Percentiles rank a stretch among this genome's conserved stretches.
Evolutionary conservation across 2,797 vertebrate genomes (phyloP).

Genomic region (Diglossa cyanea): DNA sequence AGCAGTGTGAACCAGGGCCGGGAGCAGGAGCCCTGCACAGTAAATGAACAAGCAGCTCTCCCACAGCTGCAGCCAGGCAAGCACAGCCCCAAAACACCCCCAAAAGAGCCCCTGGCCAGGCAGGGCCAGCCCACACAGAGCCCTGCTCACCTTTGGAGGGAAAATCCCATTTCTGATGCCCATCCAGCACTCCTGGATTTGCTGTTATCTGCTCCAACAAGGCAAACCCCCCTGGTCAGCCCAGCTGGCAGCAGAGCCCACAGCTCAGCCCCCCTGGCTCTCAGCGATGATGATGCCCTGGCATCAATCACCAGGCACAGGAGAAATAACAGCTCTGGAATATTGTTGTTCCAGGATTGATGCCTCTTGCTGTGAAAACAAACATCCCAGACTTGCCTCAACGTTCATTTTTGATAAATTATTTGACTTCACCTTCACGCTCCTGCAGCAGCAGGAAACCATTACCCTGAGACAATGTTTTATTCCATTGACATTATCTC

Average conservation of each 20-base stretch:
- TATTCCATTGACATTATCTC: constrained; percentile 72
- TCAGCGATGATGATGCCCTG: not conserved
- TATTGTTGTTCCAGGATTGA: constrained; percentile 26
- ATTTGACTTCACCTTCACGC: constrained; percentile 69
- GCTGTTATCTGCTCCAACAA: not conserved
- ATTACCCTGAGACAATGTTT: constrained; percentile 66
- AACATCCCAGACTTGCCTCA: constrained; percentile 37
- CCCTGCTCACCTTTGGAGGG: not conserved
- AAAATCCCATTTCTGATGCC: not conserved
- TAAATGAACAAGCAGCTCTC: not conserved
- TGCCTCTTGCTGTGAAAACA: constrained; percentile 51
- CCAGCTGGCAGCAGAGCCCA: not conserved
- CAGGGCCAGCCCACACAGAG: not conserved
- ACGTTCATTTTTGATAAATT: constrained; percentile 57
- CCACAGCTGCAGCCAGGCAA: not conserved
- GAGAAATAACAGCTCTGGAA: not conserved
- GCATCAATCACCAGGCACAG: constrained; percentile 9
- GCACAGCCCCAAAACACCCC: not conserved
- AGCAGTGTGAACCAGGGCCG: fast-evolving
- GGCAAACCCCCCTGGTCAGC: not conserved
- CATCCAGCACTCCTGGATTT: not conserved
- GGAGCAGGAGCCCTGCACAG: not conserved
- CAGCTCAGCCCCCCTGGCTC: not conserved
- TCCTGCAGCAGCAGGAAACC: constrained; percentile 67
- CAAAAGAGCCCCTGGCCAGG: fast-evolving